These are phyloP conservation scores for Campoplex nolae DNA, from an alignment of 2,888 invertebrate genomes.

Conservation along the genomic window DNA sequence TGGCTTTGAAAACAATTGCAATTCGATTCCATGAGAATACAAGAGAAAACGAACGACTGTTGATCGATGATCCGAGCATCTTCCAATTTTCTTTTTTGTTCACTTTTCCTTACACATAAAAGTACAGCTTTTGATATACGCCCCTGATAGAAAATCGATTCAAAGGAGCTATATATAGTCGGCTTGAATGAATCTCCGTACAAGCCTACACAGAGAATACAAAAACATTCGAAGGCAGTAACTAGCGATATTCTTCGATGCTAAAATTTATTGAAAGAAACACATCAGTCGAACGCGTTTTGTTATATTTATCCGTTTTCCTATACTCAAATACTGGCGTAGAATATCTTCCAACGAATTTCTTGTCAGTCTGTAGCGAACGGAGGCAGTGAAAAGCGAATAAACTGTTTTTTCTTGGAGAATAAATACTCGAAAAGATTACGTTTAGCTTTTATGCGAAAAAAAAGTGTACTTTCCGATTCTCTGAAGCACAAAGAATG, in stretches of 20 bases:
- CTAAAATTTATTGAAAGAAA: constrained; percentile 14
- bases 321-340: not conserved
- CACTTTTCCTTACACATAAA: constrained; percentile 36
- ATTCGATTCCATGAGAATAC: constrained; percentile 20
- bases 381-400: not conserved
- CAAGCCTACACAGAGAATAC: constrained; percentile 5
- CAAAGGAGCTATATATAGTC: constrained; percentile 3
- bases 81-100: constrained; percentile 30
- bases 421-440: not conserved
- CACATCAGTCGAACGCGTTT: not conserved
- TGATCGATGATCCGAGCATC: constrained; percentile 36
- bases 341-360: not conserved
- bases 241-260: constrained; percentile 26
- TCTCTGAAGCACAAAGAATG: not conserved
- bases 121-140: constrained; percentile 26
- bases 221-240: constrained; percentile 36
- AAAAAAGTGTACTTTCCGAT: not conserved
- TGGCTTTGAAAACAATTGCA: not conserved
- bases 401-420: not conserved
- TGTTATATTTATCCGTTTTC: not conserved
- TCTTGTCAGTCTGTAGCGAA: not conserved
- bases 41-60: constrained; percentile 7
- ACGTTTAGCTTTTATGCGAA: not conserved
- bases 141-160: constrained; percentile 42
- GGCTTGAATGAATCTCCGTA: not conserved